phyloP scores from a whole-genome alignment of 2,113 vertebrate species.

The Picathartes gymnocephalus region DNA sequence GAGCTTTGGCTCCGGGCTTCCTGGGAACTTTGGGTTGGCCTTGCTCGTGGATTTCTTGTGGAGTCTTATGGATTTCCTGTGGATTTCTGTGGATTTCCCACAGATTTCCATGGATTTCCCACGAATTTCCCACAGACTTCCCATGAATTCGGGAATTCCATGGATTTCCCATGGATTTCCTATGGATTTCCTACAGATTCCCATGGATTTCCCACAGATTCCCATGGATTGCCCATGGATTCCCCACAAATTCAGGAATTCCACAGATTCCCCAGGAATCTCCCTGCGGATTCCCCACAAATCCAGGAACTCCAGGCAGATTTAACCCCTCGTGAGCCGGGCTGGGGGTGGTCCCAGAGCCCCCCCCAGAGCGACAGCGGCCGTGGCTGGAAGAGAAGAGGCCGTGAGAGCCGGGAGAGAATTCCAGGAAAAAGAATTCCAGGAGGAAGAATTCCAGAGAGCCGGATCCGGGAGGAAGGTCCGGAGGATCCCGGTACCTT shows the following conservation, averaged over 20 bases:
- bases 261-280: too few relatives aligned
- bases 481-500: constrained; percentile 86
- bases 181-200: too few relatives aligned
- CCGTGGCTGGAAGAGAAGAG: not conserved
- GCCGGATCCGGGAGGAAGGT: not conserved
- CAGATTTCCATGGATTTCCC: too few relatives aligned
- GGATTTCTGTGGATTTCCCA: not conserved
- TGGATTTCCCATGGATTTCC: too few relatives aligned
- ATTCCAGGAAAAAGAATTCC: not conserved
- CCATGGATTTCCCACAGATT: too few relatives aligned
- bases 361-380: not conserved
- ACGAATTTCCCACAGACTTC: too few relatives aligned
- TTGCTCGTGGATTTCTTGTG: too few relatives aligned
- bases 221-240: not conserved
- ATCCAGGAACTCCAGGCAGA: not conserved
- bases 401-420: not conserved
- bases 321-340: not conserved
- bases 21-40: too few relatives aligned
- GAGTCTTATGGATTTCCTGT: too few relatives aligned
- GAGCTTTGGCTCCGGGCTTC: too few relatives aligned
- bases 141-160: too few relatives aligned
- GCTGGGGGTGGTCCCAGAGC: not conserved
- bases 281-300: too few relatives aligned
- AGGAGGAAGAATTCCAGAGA: not conserved
- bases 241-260: not conserved